phyloP scores from a whole-genome alignment of 2,888 invertebrate genomes.

The Lasioglossum zephyrum region DNA sequence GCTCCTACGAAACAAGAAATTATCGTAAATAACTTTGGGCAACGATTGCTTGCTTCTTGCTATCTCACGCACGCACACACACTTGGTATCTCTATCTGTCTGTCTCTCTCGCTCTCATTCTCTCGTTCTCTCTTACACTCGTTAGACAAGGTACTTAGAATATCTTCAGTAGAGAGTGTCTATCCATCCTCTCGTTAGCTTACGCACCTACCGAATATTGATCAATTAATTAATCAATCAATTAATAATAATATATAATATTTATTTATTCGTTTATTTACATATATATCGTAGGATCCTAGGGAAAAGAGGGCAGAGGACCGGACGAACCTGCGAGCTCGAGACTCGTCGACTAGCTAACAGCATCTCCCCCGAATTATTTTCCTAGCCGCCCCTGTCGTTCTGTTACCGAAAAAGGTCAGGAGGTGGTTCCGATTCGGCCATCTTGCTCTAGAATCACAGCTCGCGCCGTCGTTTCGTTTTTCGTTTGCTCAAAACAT shows the following conservation, averaged over 20 bases:
- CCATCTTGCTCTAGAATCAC: slow-evolving; percentile 55
- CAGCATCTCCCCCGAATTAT: background rate
- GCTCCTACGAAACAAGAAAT: slow-evolving; percentile 46
- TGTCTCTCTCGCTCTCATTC: slow-evolving; percentile 24
- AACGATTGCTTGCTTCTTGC: slow-evolving; percentile 45
- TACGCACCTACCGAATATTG: slow-evolving; percentile 81
- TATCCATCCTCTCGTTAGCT: slow-evolving; percentile 72
- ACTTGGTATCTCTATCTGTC: slow-evolving; percentile 12
- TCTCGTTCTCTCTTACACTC: slow-evolving; percentile 1
- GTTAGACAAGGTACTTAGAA: slow-evolving; percentile 82
- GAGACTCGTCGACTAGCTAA: background rate
- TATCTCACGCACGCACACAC: slow-evolving; percentile 2
- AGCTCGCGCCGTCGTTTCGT: slow-evolving; percentile 1
- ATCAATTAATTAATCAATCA: slow-evolving; percentile 72
- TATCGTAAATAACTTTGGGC: slow-evolving; percentile 57
- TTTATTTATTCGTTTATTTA: slow-evolving; percentile 71
- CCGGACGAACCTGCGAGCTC: slow-evolving; percentile 55
- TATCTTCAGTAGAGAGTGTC: slow-evolving; percentile 79
- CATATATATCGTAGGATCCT: slow-evolving; percentile 22
- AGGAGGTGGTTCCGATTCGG: slow-evolving; percentile 1
- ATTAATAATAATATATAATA: slow-evolving; percentile 79
- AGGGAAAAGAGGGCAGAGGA: slow-evolving; percentile 37
- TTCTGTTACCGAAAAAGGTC: background rate
- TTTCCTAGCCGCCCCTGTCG: background rate
- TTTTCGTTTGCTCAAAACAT: background rate